Evolutionary conservation across 2,797 vertebrate genomes (phyloP), one percentile per base, ranked within the genome.

Genomic region (Steatocranus sp.): DNA sequence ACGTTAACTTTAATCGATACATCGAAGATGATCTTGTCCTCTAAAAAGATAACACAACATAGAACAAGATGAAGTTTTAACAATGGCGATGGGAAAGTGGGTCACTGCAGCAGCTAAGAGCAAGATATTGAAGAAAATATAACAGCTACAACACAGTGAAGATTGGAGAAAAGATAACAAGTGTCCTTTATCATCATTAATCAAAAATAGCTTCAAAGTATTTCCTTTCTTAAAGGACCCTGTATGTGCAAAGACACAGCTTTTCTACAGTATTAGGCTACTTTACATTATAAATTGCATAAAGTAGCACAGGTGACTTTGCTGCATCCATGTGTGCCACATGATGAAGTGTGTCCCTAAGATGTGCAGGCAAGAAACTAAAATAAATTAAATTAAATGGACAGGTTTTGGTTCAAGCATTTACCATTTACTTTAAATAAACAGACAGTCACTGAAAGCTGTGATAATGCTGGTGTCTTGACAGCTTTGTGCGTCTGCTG

Each of bases 11-110:
- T 43, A 83, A 87, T 91, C 81, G 79, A 93, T 88, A 70, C 78
- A n/a, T 54, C 77, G 54, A 25, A 83, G 83, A 87, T 87, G 75
- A 92, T 87, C 81, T 78, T 23, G 75, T 81, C 83, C 41, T 78
- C 43, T 74, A 63, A 81, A 82, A 75, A 84, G 88, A 92, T 91
- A 91, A 90, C 75, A 77, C 25, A 17, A 73, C 68, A 73, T 75
- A 74, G 85, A 83, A 82, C 66, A 51, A 77, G 75, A 85, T 56
- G 63, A 73, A 75, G 48, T 87, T 88, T 70, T 84, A 86, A 85
- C 61, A 75, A 76, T 12, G 54, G 23, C 10, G 68, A 54, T 30
- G 58, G 70, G 56, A 86, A 89, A 91, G 75, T 85, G 81, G 88
- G 86, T 87, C 89, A 81, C 6, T 17, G 82, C 84, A 36, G 74